A percentile compares a stretch with the other conserved stretches of the same genome.
phyloP scores from a whole-genome alignment of 92 coral and sea anemone species.

The Muricea muricata region DNA sequence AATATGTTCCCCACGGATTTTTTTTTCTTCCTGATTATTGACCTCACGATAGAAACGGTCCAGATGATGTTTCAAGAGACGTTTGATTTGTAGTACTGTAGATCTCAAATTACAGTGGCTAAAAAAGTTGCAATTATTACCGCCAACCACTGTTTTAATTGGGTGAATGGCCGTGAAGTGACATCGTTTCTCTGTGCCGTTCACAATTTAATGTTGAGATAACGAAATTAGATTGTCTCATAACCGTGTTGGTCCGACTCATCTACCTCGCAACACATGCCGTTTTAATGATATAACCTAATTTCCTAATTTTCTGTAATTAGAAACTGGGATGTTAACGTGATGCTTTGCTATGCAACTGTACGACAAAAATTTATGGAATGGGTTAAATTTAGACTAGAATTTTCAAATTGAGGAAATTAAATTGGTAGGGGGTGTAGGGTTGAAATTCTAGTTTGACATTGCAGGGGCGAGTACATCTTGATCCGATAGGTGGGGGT shows the following conservation, averaged over 20 bases:
- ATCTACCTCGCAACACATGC: neutral
- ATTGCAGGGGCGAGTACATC: too few species aligned
- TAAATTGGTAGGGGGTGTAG: neutral
- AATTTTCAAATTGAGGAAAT: too few species aligned
- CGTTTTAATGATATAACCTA: neutral
- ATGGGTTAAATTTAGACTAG: neutral
- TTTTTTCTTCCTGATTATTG: neutral
- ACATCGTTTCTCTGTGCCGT: neutral
- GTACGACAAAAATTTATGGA: neutral
- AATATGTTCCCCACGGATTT: too few species aligned
- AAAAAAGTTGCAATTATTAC: neutral
- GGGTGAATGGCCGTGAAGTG: neutral
- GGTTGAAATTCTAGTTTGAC: neutral
- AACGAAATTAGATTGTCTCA: neutral
- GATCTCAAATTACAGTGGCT: neutral
- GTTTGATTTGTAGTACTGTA: too few species aligned
- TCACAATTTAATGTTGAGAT: neutral
- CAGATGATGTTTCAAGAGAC: too few species aligned
- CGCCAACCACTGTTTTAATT: constrained; percentile 5
- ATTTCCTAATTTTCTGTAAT: neutral
- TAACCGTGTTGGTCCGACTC: neutral
- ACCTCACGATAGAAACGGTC: neutral
- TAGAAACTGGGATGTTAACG: neutral
- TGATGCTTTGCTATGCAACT: neutral
- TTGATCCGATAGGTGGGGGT: too few species aligned